Conservation (phyloP, 2,797 vertebrate species). For the Iguana delicatissima region DNA sequence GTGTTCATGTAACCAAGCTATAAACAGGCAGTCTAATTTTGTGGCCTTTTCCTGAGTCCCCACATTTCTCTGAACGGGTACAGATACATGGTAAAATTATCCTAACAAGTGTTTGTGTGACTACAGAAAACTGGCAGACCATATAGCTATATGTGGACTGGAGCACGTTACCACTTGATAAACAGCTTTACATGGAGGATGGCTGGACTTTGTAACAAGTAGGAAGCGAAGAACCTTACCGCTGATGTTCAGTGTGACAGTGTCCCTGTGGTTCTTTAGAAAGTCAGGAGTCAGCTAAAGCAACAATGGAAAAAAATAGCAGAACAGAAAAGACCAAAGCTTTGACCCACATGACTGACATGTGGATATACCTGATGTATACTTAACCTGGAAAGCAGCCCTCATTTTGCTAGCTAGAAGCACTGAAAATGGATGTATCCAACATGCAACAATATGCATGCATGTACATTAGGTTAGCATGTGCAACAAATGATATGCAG, state of each 20-base stretch:
- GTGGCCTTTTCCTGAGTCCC: neutral
- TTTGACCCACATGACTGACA: neutral
- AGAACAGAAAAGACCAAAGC: neutral
- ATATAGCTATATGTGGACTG: neutral
- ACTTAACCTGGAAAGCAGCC: neutral
- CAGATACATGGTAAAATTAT: neutral
- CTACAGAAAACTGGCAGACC: neutral
- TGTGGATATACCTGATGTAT: neutral
- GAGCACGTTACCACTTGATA: neutral
- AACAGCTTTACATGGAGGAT: too few relatives aligned
- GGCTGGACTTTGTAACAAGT: neutral
- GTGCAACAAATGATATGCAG: neutral
- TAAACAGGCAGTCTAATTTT: neutral
- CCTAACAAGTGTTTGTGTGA: neutral
- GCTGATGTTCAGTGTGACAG: neutral
- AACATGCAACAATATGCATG: neutral
- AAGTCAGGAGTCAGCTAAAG: neutral
- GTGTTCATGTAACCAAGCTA: neutral
- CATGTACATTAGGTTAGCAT: neutral
- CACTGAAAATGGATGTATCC: neutral
- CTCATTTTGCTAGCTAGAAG: neutral
- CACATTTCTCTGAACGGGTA: neutral
- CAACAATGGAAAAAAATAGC: neutral
- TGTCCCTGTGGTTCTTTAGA: neutral
- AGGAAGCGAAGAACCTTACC: neutral